Evolutionary conservation across 2,888 invertebrate species (phyloP), one percentile per base, ranked within the genome.

Genomic region (Rosalia funebris): DNA sequence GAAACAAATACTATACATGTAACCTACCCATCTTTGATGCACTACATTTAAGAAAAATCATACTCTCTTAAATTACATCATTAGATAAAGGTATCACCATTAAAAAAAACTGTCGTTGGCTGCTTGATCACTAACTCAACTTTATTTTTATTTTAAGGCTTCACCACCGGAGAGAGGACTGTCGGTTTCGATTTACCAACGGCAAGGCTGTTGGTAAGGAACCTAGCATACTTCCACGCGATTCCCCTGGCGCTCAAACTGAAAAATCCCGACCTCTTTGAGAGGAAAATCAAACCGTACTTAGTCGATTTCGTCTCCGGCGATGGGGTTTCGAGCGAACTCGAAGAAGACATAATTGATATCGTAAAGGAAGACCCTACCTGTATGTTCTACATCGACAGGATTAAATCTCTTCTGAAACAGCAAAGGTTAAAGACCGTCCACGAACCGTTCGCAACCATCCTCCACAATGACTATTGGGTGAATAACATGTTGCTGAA

Each of bases 401-500:
- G 32, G 45, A 42, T 58, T 11, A 19, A 41, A 9, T 10, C 16
- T n/a, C 36, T 45, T 1, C 2, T 58, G n/a, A 44, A 37, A 10
- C 31, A 52, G 31, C 17, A 39, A 25, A 44, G 41, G 4, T 37
- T 11, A 44, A 20, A 52, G 2, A 48, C 42, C 47, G 34, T 37
- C 1, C 32, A 48, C 31, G 66, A 65, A 46, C 65, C 65, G 9
- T 87, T 84, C 77, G 82, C 81, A 0, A 83, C 85, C 0, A 79
- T 86, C n/a, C 78, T 81, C 0, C 87, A 87, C 60, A 77, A 79
- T 2, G 87, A 87, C 71, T 79, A 84, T 45, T 87, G 87, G 87
- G 82, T 84, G n/a, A 87, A 87, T 69, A 87, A 87, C 65, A 77
- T 85, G 1, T 82, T 87, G 81, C 75, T 86, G 14, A 82, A 82